Evolutionary conservation across 2,888 invertebrate species (phyloP).

Genomic region (Steinernema hermaphroditum): DNA sequence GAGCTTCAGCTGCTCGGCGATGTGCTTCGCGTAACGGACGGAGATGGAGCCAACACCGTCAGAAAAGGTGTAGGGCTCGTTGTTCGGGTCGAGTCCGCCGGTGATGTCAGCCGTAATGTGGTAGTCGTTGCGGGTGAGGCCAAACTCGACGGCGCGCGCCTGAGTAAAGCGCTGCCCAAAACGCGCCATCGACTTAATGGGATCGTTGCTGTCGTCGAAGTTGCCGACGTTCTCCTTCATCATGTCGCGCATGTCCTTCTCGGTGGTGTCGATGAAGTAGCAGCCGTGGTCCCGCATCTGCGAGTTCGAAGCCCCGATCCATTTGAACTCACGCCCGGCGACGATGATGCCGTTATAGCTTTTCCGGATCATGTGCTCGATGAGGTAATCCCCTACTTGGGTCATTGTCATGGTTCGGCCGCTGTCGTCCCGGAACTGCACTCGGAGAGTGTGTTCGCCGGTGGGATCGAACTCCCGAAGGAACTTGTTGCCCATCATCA

Average conservation of each 20-base stretch:
- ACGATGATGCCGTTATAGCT: not conserved
- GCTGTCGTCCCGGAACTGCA: conserved; percentile 4
- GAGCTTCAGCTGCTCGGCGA: conserved; percentile 25
- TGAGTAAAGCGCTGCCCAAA: conserved; percentile 64
- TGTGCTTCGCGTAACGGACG: not conserved
- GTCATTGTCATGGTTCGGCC: not conserved
- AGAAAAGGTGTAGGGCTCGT: conserved; percentile 36
- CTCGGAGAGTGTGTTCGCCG: not conserved
- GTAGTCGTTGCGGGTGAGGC: conserved; percentile 10
- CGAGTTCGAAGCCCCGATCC: conserved; percentile 36
- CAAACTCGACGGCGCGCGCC: not conserved
- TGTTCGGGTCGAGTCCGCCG: conserved; percentile 1
- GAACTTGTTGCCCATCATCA: conserved; percentile 39
- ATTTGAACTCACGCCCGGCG: not conserved
- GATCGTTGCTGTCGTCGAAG: conserved; percentile 36
- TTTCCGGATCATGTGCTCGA: not conserved
- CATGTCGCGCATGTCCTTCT: not conserved
- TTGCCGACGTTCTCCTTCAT: conserved; percentile 31
- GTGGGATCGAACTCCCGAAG: conserved; percentile 29
- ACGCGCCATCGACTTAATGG: conserved; percentile 58
- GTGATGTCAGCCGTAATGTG: not conserved
- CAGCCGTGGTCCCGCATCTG: conserved; percentile 42
- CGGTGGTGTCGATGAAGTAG: conserved; percentile 7
- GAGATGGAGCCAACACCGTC: conserved; percentile 41
- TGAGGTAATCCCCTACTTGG: not conserved